Evolutionary conservation across 2,113 vertebrate genomes (phyloP).

Genomic region (Circaetus gallicus): DNA sequence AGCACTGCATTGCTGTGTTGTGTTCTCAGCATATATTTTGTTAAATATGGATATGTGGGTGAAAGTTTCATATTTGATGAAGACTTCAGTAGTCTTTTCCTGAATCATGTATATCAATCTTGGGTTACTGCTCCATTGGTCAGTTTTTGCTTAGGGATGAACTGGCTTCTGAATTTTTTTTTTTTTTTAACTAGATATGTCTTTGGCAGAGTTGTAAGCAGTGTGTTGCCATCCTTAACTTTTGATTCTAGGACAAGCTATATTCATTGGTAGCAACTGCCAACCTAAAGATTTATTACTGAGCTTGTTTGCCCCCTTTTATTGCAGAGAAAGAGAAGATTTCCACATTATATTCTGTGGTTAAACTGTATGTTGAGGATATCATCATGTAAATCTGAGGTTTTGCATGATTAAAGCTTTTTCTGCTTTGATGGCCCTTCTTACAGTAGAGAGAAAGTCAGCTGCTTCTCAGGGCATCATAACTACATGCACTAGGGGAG

Average conservation of each 20-base stretch:
- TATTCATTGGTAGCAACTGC: not conserved
- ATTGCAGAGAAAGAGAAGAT: not conserved
- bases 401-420: not conserved
- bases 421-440: not conserved
- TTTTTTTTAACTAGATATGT: not conserved
- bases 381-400: not conserved
- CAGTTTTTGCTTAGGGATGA: not conserved
- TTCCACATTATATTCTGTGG: fast-evolving
- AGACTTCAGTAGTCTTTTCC: not conserved
- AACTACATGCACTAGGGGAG: fast-evolving
- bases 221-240: not conserved
- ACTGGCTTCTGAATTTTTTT: not conserved
- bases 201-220: not conserved
- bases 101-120: not conserved
- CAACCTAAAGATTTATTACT: not conserved
- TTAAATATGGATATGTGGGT: not conserved
- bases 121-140: not conserved
- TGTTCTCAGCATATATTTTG: not conserved
- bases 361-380: not conserved
- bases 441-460: not conserved
- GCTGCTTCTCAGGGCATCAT: not conserved
- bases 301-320: not conserved
- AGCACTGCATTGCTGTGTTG: not conserved
- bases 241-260: not conserved
- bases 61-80: not conserved